These are phyloP conservation scores for Hetaerina titia DNA, from an alignment of 2,888 invertebrate genomes.

Conservation along the genomic window DNA sequence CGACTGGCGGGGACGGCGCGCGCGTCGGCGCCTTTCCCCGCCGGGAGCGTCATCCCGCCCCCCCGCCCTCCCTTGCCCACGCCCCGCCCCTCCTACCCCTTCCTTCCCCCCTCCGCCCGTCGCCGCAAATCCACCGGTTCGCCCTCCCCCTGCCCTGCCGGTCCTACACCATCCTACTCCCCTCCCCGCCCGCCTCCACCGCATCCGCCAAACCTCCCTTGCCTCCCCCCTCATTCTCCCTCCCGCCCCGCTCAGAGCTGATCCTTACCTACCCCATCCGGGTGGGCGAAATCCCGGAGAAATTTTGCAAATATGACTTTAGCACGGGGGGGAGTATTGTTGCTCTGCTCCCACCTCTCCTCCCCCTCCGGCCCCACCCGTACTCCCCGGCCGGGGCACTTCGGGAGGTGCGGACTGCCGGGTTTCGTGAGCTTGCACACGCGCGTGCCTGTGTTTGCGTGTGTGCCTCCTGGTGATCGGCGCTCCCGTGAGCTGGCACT, in stretches of 20 bases:
- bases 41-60: background rate
- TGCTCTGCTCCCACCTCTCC: background rate
- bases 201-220: too few species aligned
- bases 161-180: background rate
- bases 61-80: background rate
- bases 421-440: background rate
- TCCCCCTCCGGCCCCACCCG: background rate
- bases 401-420: background rate
- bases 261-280: background rate
- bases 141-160: background rate
- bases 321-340: background rate
- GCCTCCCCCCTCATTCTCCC: background rate
- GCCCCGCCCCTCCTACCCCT: background rate
- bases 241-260: background rate
- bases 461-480: background rate
- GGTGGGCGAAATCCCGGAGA: background rate
- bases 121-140: background rate
- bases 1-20: background rate
- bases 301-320: slow-evolving; percentile 8
- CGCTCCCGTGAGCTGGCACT: background rate
- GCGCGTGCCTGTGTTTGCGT: background rate
- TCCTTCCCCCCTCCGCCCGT: background rate
- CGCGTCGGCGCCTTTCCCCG: slow-evolving; percentile 8
- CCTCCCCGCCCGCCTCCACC: background rate
- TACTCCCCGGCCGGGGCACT: background rate